Base-by-base conservation (phyloP, 92 coral and sea anemone species). In the Actinostola sp. region DNA sequence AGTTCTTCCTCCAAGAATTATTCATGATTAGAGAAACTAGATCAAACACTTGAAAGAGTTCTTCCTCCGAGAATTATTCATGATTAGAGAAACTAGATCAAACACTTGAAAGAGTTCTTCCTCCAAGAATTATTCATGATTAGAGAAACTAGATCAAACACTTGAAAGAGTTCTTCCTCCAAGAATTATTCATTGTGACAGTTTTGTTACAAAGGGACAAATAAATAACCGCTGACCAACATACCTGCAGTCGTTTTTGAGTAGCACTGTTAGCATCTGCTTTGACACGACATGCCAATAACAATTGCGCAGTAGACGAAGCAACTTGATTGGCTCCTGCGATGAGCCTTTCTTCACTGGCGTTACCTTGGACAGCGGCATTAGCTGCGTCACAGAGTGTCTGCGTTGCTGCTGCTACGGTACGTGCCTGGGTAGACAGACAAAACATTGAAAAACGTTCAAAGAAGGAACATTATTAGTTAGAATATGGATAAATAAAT, bases 321-420 rank as follows among this genome's bases (percentile, higher is more conserved):
- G 98, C 88, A 24, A 94, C 98, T 31, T 83, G 89, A 76, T 88
- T 92, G 44, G 98, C 98, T 26, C 92, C 93, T 0, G 98, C 98
- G 21, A 94, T 73, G 23, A 94, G 80, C 61, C 92, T 71, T 72
- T 94, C 98, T 67, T 94, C 97, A 46, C 97, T 91, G 15, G 97
- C 98, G 66, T 91, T 89, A 24, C 98, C 98, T 66, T 94, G 98
- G n/a, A 94, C 98, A 21, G 98, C 96, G 35, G 97, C 88, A 48
- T 94, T 94, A 14, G 98, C 98, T 4, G 98, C 94, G 56, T 94
- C 98, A 61, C 98, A 94, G 36, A 94, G 71, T 1, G 98, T 91
- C 68, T 89, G 91, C 51, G 96, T 92, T 30, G 98, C 98, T 16
- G 97, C 93, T 25, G 98, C 98, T 42, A 94, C 98, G 73, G 93